Percentiles rank a stretch among this genome's conserved stretches.
Conservation (phyloP, 2,797 vertebrate species). For the Diplodus sargus region DNA sequence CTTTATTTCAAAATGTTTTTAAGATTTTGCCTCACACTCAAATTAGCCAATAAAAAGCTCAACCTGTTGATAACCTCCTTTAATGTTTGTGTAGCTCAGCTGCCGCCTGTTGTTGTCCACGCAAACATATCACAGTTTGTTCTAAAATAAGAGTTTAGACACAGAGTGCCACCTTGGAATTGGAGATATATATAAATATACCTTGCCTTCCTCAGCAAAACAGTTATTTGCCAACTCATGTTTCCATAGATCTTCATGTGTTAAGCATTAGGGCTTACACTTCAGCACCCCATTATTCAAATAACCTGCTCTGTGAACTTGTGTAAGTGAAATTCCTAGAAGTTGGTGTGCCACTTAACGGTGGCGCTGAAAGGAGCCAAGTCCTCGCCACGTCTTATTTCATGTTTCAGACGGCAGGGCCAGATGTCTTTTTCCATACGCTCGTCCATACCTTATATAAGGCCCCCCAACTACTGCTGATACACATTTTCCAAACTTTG, state of each 20-base stretch:
- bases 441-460: conserved; percentile 77
- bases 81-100: not conserved
- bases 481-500: conserved; percentile 75
- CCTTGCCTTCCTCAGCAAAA: conserved; percentile 39
- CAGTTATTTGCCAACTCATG: conserved; percentile 42
- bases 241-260: conserved; percentile 61
- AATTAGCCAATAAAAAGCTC: not conserved
- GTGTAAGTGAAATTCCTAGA: conserved; percentile 68
- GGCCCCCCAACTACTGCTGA: conserved; percentile 62
- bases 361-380: conserved; percentile 68
- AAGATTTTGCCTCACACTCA: not conserved
- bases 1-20: not conserved
- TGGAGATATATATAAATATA: not conserved
- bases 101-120: conserved; percentile 10
- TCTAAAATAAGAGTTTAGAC: conserved; percentile 16
- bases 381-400: conserved; percentile 69
- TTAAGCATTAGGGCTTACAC: conserved; percentile 56
- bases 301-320: conserved; percentile 60
- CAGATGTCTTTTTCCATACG: conserved; percentile 82
- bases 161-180: conserved; percentile 7
- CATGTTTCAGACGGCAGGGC: conserved; percentile 57
- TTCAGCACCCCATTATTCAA: conserved; percentile 67
- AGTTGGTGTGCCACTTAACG: conserved; percentile 67
- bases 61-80: not conserved
- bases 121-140: not conserved